Base-by-base conservation (phyloP, 2,113 vertebrate species). In the Poeciliopsis occidentalis region DNA sequence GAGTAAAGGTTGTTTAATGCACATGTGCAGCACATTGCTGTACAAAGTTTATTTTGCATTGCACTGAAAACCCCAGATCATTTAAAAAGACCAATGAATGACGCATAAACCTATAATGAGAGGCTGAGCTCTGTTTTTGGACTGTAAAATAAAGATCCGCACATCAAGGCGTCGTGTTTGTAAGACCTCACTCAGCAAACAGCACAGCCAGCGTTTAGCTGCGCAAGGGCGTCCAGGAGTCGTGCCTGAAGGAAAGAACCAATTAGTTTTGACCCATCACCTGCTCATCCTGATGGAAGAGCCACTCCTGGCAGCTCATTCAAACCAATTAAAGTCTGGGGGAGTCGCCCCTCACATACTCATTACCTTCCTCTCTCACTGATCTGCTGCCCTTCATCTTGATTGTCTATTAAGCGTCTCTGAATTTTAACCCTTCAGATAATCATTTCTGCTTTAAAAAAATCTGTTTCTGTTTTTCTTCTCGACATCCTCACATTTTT, bases 211-310 rank as follows among this genome's bases (percentile, higher is more conserved):
- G 12, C 7, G 68, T 81, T 73, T 70, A 78, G 73, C 78, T 60
- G 39, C 57, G 66, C 0, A n/a, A 74, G 69, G 31, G 66, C 64
- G 66, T 80, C 78, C 81, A 64, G 73, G 73, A 84, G 81, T n/a
- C 11, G 3, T 73, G 71, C 83, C 71, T 78, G 69, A 73, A 73
- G 79, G 78, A 87, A 76, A 78, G 85, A 79, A 81, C 79, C 84
- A 91, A 92, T 92, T 91, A 89, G 83, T 83, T 73, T 60, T 37
- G 73, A 76, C 85, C 74, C 83, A 88, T 87, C 91, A 91, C 82
- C 88, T 85, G 78, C 80, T 85, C 88, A 83, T 85, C 85, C 76
- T 85, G 83, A 88, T 89, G 81, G 83, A 88, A 71, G 88, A 91
- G 88, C 82, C 88, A 91, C 88, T 87, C 78, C 80, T 88, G 82